Percentiles rank a stretch among this genome's conserved stretches.
These are phyloP conservation scores for Muscina levida DNA, from an alignment of 2,888 invertebrate genomes.

Conservation along the genomic window DNA sequence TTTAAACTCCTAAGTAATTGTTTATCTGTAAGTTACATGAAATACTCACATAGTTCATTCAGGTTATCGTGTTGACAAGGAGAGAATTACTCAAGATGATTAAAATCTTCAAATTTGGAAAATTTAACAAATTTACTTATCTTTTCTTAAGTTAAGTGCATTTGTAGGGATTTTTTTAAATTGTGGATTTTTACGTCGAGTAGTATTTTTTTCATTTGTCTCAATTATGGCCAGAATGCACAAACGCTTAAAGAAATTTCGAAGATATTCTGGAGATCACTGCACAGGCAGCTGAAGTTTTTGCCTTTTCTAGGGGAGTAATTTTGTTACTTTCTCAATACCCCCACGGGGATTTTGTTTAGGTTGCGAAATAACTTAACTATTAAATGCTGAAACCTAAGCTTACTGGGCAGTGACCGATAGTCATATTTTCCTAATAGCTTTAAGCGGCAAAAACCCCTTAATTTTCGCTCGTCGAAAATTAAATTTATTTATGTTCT, in stretches of 20 bases:
- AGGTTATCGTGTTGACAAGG: not conserved
- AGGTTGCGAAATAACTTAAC: conserved; percentile 10
- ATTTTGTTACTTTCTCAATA: not conserved
- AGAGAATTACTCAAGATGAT: not conserved
- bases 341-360: not conserved
- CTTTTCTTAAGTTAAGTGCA: not conserved
- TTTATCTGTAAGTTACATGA: not conserved
- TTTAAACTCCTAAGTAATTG: not conserved
- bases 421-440: conserved; percentile 43
- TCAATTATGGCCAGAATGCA: conserved; percentile 1
- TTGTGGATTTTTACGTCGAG: not conserved
- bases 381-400: conserved; percentile 21
- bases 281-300: not conserved
- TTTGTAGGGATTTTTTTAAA: not conserved
- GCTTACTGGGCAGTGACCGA: not conserved
- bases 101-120: not conserved
- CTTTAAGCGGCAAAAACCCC: conserved; percentile 44
- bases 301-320: not conserved
- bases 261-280: conserved; percentile 43
- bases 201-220: not conserved
- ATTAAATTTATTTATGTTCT: too few species aligned
- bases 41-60: conserved; percentile 14
- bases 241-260: conserved; percentile 45
- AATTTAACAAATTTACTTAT: not conserved
- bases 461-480: conserved; percentile 29